Evolutionary conservation across 2,797 vertebrate species (phyloP), one percentile per base, ranked within the genome.

Genomic region (Syngnathus acus): DNA sequence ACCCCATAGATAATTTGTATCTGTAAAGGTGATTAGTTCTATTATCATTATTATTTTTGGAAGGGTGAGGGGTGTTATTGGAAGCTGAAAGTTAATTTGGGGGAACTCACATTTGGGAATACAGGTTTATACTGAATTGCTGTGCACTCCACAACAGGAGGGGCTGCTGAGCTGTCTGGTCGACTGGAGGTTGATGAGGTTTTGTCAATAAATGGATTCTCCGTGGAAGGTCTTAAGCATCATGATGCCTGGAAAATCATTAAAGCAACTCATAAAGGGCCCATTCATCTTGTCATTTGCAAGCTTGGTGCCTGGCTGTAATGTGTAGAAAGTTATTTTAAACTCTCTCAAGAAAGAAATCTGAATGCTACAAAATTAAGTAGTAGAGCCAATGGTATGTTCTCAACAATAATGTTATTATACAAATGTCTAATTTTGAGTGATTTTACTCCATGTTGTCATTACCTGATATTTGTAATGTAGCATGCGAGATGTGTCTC

Each of bases 221-320:
- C 93, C 7, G 83, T 98, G 76, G 87, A 92, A 62, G 94, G 94
- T 53, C 92, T 96, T 69, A 89, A 93, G 94, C 93, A 94, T 85
- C 95, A 93, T 0, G 95, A 98, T 47, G 95, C 94, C 81, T 98
- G 95, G 95, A 98, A 93, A 78, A 88, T 94, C 60, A 93, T 97
- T 82, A 97, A 94, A 84, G 89, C 90, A 40, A 90, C 92, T 54
- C 89, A 92, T 0, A 92, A 95, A 68, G 95, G 95, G 1, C 91
- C 92, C 1, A 95, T 95, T 72, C 90, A 92, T 37, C 78, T 98
- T 62, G 78, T 95, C 8, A 92, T 97, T 71, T 89, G 91, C 78
- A 97, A 94, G 77, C 89, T 88, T 37, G 16, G 45, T n/a, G 32
- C 26, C 16, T 2, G 17, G 14, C 47, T 38, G 32, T 38, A 38